Conservation (phyloP, 1,140 invertebrate genomes). For the Stegodyphus dumicola region DNA sequence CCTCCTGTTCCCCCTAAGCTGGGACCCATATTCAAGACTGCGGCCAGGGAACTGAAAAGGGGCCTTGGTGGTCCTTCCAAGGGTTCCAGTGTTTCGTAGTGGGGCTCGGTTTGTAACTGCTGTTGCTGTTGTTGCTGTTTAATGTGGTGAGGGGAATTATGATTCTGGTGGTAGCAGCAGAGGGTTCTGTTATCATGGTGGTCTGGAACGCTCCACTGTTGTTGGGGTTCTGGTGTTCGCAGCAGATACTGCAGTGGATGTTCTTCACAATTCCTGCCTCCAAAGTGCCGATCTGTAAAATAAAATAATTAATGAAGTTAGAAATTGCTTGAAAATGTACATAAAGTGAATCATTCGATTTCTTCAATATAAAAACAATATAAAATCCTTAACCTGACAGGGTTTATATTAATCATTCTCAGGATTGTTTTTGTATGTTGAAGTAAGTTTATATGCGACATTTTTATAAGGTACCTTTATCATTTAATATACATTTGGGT, state of each 20-base stretch:
- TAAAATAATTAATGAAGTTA: no score
- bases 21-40: slow-evolving; percentile 31
- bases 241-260: slow-evolving; percentile 59
- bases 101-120: slow-evolving; percentile 29
- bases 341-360: background rate
- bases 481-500: no score
- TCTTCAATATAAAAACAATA: background rate
- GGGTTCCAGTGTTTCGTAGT: slow-evolving; percentile 60
- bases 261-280: slow-evolving; percentile 58
- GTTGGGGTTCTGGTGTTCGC: slow-evolving; percentile 36
- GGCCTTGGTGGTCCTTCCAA: slow-evolving; percentile 46
- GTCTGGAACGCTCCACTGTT: slow-evolving; percentile 24
- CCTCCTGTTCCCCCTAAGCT: background rate
- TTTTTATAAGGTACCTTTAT: no score
- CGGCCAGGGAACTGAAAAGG: slow-evolving; percentile 52
- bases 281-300: slow-evolving; percentile 48
- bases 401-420: background rate
- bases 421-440: no score
- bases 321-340: no score
- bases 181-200: slow-evolving; percentile 26
- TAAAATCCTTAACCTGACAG: no score
- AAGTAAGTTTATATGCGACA: no score
- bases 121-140: slow-evolving; percentile 45
- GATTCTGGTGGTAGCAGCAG: slow-evolving; percentile 54
- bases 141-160: slow-evolving; percentile 39